These are phyloP conservation scores for Hystrix brachyura DNA, from an alignment of 2,113 vertebrate genomes.

Conservation along the genomic window DNA sequence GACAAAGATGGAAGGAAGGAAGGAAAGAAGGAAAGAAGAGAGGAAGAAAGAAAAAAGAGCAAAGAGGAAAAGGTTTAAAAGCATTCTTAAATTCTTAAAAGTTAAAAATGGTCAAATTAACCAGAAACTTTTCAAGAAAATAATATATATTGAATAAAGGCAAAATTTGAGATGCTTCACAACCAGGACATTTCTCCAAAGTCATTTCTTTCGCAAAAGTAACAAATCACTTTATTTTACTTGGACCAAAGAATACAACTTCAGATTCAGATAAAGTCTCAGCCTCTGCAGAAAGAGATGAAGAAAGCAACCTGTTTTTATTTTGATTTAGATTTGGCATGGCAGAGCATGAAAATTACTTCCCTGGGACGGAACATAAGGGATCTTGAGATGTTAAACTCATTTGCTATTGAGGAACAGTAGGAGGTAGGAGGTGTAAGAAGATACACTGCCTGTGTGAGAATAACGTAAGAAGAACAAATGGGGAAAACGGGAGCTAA, in stretches of 20 bases:
- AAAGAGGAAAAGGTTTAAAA: neutral
- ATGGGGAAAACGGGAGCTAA: neutral
- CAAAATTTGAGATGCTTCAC: neutral
- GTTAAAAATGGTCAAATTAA: neutral
- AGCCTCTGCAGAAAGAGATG: neutral
- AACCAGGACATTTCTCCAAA: neutral
- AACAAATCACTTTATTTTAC: neutral
- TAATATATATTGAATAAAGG: neutral
- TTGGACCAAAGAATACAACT: neutral
- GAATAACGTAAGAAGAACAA: conserved; percentile 66
- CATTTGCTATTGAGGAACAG: conserved; percentile 71
- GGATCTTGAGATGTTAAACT: conserved; percentile 65
- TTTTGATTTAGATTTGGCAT: conserved; percentile 78
- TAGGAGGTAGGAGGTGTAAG: conserved; percentile 78
- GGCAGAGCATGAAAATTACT: conserved; percentile 78
- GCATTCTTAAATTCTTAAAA: neutral
- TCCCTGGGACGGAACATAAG: conserved; percentile 62
- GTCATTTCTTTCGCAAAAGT: neutral
- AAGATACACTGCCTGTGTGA: conserved; percentile 35
- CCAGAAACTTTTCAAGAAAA: neutral
- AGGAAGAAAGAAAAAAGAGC: neutral
- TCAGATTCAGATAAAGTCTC: neutral
- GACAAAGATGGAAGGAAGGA: neutral
- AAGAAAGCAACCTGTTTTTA: conserved; percentile 49
- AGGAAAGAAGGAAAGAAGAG: neutral